A percentile compares a stretch with the other conserved stretches of the same genome.
phyloP scores from a whole-genome alignment of 2,113 vertebrate genomes.

The Ceyx cyanopectus region DNA sequence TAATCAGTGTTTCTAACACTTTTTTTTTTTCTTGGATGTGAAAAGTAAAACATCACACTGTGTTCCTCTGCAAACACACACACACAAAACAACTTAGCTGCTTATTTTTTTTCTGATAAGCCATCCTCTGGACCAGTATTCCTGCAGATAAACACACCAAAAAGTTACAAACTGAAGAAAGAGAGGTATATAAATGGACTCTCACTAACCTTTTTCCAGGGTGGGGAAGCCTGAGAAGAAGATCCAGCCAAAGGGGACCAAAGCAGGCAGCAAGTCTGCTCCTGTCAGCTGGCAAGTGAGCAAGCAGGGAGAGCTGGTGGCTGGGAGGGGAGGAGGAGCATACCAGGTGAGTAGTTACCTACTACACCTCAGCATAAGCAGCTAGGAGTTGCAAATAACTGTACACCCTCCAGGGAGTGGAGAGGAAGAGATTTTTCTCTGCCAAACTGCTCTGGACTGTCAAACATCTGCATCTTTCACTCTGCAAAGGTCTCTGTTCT shows the following conservation, averaged over 20 bases:
- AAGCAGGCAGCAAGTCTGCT: background rate
- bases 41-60: background rate
- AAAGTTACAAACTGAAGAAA: background rate
- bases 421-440: background rate
- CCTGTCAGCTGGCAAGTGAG: background rate
- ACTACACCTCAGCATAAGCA: background rate
- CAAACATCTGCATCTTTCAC: background rate
- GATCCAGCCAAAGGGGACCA: background rate
- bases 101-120: background rate
- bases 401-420: background rate
- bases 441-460: background rate
- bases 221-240: background rate
- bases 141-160: background rate
- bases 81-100: background rate
- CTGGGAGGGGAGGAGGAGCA: background rate
- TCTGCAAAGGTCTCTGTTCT: background rate
- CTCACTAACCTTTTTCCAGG: constrained; percentile 46
- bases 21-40: background rate
- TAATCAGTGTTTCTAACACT: background rate
- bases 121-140: background rate
- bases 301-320: background rate
- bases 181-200: background rate
- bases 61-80: background rate
- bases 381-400: constrained; percentile 45
- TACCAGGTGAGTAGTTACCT: background rate